These are phyloP conservation scores for Pseudolaguvia tuberculata DNA, from an alignment of 2,113 vertebrate genomes.

Conservation along the genomic window DNA sequence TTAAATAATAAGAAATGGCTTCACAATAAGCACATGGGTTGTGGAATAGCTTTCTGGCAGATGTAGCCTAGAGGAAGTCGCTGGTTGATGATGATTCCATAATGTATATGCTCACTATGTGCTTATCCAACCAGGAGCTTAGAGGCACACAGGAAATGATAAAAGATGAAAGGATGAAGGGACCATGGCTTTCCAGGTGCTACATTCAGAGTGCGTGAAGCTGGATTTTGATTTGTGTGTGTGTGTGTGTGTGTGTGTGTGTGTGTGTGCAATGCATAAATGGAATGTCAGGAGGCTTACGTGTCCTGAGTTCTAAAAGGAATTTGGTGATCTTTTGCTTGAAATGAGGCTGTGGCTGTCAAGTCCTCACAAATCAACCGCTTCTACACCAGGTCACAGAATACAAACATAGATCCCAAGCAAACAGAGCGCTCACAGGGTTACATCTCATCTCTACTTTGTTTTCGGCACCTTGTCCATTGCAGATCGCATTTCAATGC, in stretches of 20 bases:
- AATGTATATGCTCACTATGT: slow-evolving; percentile 30
- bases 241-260: slow-evolving; percentile 27
- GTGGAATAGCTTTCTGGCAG: slow-evolving; percentile 38
- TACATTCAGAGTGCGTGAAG: slow-evolving; percentile 1
- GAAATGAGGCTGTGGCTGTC: slow-evolving; percentile 18
- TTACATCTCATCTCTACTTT: background rate
- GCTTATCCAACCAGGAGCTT: slow-evolving; percentile 27
- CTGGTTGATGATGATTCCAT: slow-evolving; percentile 20
- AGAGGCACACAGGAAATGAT: slow-evolving; percentile 43
- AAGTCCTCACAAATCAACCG: slow-evolving; percentile 8
- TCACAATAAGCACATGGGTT: slow-evolving; percentile 21
- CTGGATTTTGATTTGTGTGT: slow-evolving; percentile 26
- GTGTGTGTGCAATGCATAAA: slow-evolving; percentile 15
- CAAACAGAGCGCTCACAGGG: background rate
- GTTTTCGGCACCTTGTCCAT: slow-evolving; percentile 4
- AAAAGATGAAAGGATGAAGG: slow-evolving; percentile 37
- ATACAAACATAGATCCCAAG: background rate
- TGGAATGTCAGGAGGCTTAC: slow-evolving; percentile 22
- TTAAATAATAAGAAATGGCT: slow-evolving; percentile 6
- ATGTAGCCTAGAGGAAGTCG: slow-evolving; percentile 27
- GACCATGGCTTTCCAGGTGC: slow-evolving; percentile 34
- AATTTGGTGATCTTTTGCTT: slow-evolving; percentile 31
- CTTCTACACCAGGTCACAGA: background rate
- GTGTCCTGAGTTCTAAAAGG: slow-evolving; percentile 21
- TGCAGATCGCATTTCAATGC: slow-evolving; percentile 24